phyloP scores from a whole-genome alignment of 2,797 vertebrate genomes.

The Pogoniulus pusillus region DNA sequence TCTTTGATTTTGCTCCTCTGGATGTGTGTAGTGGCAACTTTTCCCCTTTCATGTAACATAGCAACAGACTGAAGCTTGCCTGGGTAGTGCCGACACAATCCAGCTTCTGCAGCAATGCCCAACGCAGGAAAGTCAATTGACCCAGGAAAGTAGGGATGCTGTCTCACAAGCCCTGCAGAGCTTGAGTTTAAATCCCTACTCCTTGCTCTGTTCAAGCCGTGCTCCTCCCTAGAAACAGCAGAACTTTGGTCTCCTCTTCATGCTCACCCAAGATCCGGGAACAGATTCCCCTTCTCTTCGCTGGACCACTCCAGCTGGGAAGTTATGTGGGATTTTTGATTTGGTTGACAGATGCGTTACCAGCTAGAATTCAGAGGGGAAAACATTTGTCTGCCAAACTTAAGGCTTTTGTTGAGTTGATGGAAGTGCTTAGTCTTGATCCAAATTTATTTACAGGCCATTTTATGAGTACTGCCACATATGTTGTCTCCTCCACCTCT shows the following conservation, averaged over 20 bases:
- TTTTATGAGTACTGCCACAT: background rate
- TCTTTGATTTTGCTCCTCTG: background rate
- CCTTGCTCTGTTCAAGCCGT: background rate
- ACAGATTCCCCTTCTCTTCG: background rate
- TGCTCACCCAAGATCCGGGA: background rate
- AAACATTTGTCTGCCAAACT: background rate
- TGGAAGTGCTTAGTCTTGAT: background rate
- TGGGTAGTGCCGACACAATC: background rate
- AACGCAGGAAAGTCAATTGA: background rate
- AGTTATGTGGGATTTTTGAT: background rate
- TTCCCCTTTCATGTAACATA: background rate
- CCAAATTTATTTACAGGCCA: background rate
- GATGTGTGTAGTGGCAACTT: background rate
- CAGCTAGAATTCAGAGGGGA: background rate
- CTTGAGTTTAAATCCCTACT: background rate
- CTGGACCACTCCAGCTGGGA: background rate
- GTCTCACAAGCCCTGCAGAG: background rate
- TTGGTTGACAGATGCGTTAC: background rate
- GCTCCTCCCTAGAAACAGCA: background rate
- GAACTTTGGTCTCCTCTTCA: background rate
- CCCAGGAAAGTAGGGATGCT: background rate
- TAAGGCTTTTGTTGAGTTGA: background rate
- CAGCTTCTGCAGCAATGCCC: background rate
- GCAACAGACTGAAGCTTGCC: background rate
- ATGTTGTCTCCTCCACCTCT: background rate